These are phyloP conservation scores for Apis cerana DNA, from an alignment of 1,140 invertebrate species.

Conservation along the genomic window DNA sequence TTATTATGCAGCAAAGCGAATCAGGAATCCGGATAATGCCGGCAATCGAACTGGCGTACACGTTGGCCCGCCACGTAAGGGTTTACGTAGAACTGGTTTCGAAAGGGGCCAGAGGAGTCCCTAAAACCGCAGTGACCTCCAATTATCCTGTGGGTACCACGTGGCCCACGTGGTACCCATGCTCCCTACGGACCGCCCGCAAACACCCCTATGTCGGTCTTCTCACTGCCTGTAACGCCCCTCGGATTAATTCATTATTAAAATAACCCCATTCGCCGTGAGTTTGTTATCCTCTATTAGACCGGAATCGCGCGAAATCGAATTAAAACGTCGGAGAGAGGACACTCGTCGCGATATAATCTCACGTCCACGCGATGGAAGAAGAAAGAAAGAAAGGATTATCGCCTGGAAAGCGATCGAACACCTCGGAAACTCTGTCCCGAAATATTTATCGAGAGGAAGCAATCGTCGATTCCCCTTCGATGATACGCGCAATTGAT, in stretches of 20 bases:
- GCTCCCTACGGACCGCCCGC: constrained; percentile 65
- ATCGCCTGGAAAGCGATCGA: background rate
- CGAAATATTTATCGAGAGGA: background rate
- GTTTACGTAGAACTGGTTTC: constrained; percentile 44
- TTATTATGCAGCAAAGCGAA: constrained; percentile 62
- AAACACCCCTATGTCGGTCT: constrained; percentile 59
- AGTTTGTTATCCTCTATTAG: constrained; percentile 57
- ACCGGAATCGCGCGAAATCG: constrained; percentile 39
- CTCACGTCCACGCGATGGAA: too few relatives aligned
- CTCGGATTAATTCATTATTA: constrained; percentile 70
- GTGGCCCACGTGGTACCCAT: constrained; percentile 59
- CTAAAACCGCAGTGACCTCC: constrained; percentile 71
- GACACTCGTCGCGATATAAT: background rate
- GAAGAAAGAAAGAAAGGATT: background rate
- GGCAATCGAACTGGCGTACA: constrained; percentile 54
- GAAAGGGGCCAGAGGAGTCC: constrained; percentile 57
- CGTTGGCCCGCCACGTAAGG: constrained; percentile 47
- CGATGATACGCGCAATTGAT: constrained; percentile 50
- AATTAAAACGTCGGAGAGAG: constrained; percentile 17
- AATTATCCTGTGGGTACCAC: constrained; percentile 72
- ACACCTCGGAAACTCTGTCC: background rate
- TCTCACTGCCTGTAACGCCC: constrained; percentile 49
- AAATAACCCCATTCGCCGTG: constrained; percentile 57
- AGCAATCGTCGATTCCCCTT: background rate
- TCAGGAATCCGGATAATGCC: constrained; percentile 65